Percentiles rank a stretch among this genome's conserved stretches.
Evolutionary conservation across 2,113 vertebrate genomes (phyloP).

Genomic region (Lophura nycthemera): DNA sequence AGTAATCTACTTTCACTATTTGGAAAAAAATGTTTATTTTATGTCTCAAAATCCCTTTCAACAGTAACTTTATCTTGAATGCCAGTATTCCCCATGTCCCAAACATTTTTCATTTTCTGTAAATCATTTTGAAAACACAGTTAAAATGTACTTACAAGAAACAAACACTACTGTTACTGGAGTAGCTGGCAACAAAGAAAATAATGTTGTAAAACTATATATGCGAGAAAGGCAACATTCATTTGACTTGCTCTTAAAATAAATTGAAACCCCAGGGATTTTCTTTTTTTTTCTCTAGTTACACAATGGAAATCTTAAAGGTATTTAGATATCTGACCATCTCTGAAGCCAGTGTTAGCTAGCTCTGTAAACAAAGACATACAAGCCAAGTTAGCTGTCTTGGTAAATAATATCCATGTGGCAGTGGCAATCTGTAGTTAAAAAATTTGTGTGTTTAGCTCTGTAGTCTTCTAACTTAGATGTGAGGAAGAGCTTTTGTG

Average conservation of each 20-base stretch:
- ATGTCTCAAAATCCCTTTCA: slow-evolving; percentile 7
- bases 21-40: background rate
- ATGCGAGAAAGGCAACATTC: background rate
- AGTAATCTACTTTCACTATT: background rate
- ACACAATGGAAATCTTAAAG: background rate
- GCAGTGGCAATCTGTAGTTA: background rate
- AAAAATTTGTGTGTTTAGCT: background rate
- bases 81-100: background rate
- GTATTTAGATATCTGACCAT: background rate
- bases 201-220: background rate
- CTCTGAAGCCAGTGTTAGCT: background rate
- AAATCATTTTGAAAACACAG: background rate
- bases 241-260: background rate
- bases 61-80: background rate
- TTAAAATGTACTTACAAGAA: background rate
- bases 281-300: background rate
- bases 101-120: background rate
- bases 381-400: background rate
- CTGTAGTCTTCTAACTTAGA: background rate
- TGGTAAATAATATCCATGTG: background rate
- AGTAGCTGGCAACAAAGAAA: background rate
- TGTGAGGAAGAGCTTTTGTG: background rate
- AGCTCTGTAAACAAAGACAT: background rate
- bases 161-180: background rate
- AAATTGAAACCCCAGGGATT: background rate